These are phyloP conservation scores for Actinostola sp. DNA, from an alignment of 92 coral and sea anemone genomes.

Conservation along the genomic window DNA sequence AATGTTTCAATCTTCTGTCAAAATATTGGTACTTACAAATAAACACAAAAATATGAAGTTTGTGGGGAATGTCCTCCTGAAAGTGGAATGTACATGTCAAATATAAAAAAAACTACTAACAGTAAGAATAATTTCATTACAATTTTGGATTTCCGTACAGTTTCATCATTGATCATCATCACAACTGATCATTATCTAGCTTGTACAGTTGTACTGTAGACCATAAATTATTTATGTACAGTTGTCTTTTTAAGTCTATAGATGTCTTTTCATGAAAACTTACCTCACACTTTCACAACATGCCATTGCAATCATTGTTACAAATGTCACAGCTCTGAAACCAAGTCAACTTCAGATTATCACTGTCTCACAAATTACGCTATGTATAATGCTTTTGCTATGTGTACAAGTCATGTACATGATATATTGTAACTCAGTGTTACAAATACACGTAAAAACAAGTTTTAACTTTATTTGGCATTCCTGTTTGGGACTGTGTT, in stretches of 20 bases:
- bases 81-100: background rate
- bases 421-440: too few species aligned
- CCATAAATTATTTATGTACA: background rate
- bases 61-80: constrained; percentile 88
- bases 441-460: too few species aligned
- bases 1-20: background rate
- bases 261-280: background rate
- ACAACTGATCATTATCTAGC: background rate
- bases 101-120: too few species aligned
- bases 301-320: constrained; percentile 95
- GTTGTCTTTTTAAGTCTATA: background rate
- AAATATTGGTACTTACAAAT: constrained; percentile 93
- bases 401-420: too few species aligned
- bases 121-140: too few species aligned
- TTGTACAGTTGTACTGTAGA: background rate
- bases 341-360: too few species aligned
- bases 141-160: too few species aligned
- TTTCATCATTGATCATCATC: too few species aligned
- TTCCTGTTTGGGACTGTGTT: too few species aligned
- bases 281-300: constrained; percentile 95
- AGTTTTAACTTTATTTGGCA: too few species aligned
- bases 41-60: constrained; percentile 79
- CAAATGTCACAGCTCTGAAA: constrained; percentile 92
- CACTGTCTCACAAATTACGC: too few species aligned
- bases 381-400: too few species aligned